phyloP scores from a whole-genome alignment of 2,113 vertebrate genomes.

The Pheucticus melanocephalus region DNA sequence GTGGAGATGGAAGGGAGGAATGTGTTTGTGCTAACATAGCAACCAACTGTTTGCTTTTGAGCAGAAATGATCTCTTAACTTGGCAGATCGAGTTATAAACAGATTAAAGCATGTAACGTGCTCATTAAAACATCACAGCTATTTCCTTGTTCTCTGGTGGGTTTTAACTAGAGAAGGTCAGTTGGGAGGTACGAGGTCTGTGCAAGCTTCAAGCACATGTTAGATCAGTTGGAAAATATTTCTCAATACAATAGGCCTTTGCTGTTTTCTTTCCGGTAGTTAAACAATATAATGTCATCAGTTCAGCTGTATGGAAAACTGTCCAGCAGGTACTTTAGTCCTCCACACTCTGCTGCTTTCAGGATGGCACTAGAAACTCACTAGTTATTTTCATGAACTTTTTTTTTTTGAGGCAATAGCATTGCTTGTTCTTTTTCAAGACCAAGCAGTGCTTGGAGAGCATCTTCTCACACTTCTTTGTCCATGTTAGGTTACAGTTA shows the following conservation, averaged over 20 bases:
- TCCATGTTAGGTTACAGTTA: neutral
- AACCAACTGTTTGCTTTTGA: constrained; percentile 5
- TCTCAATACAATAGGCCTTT: neutral
- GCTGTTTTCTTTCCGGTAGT: constrained; percentile 12
- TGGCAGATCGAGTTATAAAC: constrained; percentile 1
- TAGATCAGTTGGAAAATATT: constrained; percentile 44
- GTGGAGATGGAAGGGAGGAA: neutral
- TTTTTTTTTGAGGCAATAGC: neutral
- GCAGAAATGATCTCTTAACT: constrained; percentile 1
- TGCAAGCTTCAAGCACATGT: neutral
- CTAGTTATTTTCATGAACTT: neutral
- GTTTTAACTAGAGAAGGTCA: constrained; percentile 9
- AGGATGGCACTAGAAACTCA: neutral
- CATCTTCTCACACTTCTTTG: neutral
- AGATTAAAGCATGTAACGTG: neutral
- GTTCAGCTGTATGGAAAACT: neutral
- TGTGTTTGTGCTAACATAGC: neutral
- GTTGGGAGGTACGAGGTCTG: neutral
- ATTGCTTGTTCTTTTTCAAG: neutral
- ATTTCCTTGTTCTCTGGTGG: neutral
- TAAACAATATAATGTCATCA: neutral
- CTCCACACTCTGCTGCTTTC: neutral
- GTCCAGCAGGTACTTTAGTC: neutral
- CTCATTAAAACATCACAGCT: neutral
- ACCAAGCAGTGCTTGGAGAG: neutral